These are phyloP conservation scores for Rhodinocichla rosea DNA, from an alignment of 2,113 vertebrate species.

Conservation along the genomic window DNA sequence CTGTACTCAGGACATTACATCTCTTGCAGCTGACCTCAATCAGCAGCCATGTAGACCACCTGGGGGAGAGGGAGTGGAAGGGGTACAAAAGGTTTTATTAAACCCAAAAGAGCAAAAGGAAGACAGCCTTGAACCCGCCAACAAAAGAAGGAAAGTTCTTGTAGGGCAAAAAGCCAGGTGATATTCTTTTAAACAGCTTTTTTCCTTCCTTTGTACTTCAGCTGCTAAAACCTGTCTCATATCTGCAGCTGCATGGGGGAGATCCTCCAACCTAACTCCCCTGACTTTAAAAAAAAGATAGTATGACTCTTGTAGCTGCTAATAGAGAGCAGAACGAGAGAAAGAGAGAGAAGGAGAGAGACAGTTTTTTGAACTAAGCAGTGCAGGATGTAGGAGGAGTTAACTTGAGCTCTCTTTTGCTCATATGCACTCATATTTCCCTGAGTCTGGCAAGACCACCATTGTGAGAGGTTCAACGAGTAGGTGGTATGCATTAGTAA, in stretches of 20 bases:
- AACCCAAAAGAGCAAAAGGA: constrained; percentile 57
- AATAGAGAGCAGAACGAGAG: constrained; percentile 1
- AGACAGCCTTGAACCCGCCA: constrained; percentile 11
- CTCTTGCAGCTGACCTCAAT: constrained; percentile 45
- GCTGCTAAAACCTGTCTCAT: constrained; percentile 36
- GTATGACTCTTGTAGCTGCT: constrained; percentile 30
- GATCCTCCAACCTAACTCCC: constrained; percentile 47
- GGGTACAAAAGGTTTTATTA: constrained; percentile 46
- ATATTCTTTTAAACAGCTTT: constrained; percentile 27
- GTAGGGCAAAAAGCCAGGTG: constrained; percentile 31
- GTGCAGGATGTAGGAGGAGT: neutral
- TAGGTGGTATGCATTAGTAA: neutral
- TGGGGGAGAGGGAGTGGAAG: constrained; percentile 10
- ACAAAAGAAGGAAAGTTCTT: constrained; percentile 42
- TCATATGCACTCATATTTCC: neutral
- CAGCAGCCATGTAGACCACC: constrained; percentile 50
- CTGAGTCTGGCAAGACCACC: neutral
- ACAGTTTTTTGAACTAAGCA: neutral
- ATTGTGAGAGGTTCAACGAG: neutral
- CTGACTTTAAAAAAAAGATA: constrained; percentile 11
- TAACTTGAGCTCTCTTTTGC: neutral
- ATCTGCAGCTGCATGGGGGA: constrained; percentile 31
- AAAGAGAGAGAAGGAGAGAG: neutral
- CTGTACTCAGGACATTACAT: neutral
- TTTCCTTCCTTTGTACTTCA: constrained; percentile 32